Conservation (phyloP, 2,888 invertebrate species). For the Orthonevra nobilis region DNA sequence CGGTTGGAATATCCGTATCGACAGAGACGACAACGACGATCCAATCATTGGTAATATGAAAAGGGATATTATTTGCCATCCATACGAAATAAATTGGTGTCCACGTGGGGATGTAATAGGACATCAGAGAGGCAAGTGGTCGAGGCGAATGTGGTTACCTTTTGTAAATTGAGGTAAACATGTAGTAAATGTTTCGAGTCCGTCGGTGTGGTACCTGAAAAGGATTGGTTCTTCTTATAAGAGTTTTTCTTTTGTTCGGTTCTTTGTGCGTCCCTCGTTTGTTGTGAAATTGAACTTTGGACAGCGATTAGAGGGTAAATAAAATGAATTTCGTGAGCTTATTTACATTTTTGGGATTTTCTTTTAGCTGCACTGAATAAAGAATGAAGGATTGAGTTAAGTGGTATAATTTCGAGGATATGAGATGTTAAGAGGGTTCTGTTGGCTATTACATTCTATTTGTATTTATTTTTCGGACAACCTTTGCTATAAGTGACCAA, state of each 20-base stretch:
- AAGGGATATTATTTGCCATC: slow-evolving; percentile 68
- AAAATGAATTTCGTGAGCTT: slow-evolving; percentile 70
- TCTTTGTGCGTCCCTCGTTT: too few relatives aligned
- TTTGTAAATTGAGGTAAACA: slow-evolving; percentile 66
- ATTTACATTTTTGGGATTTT: slow-evolving; percentile 52
- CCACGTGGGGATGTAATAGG: slow-evolving; percentile 60
- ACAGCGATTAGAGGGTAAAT: slow-evolving; percentile 67
- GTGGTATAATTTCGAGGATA: slow-evolving; percentile 48
- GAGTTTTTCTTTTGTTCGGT: too few relatives aligned
- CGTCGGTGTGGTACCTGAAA: background rate
- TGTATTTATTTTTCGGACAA: slow-evolving; percentile 9
- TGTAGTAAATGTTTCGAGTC: slow-evolving; percentile 2
- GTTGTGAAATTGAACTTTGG: slow-evolving; percentile 65
- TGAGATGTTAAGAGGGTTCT: slow-evolving; percentile 41
- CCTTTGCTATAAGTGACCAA: too few relatives aligned
- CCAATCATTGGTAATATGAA: slow-evolving; percentile 69
- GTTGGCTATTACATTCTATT: slow-evolving; percentile 41
- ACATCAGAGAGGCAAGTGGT: background rate
- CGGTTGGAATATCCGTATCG: slow-evolving; percentile 26
- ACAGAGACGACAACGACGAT: slow-evolving; percentile 39
- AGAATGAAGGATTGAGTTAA: slow-evolving; percentile 48
- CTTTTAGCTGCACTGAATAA: slow-evolving; percentile 57
- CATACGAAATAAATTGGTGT: slow-evolving; percentile 67
- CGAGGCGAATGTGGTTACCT: slow-evolving; percentile 56
- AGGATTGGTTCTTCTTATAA: slow-evolving; percentile 21